phyloP scores from a whole-genome alignment of 1,140 invertebrate species.

The Drosophila biarmipes region DNA sequence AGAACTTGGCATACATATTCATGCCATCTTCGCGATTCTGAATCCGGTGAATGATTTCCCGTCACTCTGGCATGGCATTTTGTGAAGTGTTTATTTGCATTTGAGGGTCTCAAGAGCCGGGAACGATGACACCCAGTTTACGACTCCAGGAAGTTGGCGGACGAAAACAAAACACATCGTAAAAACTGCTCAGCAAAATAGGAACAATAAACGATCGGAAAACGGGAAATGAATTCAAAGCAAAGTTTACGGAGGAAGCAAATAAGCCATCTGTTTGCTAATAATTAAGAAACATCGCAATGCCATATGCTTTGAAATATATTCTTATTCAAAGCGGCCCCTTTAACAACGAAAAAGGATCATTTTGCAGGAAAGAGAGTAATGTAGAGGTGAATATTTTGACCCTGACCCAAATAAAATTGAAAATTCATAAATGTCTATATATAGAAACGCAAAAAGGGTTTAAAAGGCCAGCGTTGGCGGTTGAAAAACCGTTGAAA shows the following conservation, averaged over 20 bases:
- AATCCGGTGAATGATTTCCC: conserved; percentile 22
- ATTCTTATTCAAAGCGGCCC: background rate
- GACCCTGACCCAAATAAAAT: conserved; percentile 72
- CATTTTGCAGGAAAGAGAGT: background rate
- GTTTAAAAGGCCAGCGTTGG: conserved; percentile 6
- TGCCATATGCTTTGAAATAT: no score
- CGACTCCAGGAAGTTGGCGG: conserved; percentile 55
- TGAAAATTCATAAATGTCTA: conserved; percentile 21
- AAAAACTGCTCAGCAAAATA: conserved; percentile 39
- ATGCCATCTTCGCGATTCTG: conserved; percentile 13
- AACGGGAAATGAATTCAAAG: conserved; percentile 41
- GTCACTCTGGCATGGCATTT: conserved; percentile 8
- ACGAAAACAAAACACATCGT: conserved; percentile 42
- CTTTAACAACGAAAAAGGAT: background rate
- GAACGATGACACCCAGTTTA: conserved; percentile 28
- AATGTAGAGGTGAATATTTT: conserved; percentile 26
- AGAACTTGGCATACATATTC: conserved; percentile 37
- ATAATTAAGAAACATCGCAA: no score
- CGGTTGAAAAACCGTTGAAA: background rate
- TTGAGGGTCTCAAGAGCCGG: conserved; percentile 6
- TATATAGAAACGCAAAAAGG: conserved; percentile 46
- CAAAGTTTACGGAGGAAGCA: background rate
- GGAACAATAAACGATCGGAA: conserved; percentile 19
- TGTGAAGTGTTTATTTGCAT: conserved; percentile 67
- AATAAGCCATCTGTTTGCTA: no score